phyloP scores from a whole-genome alignment of 30 jellyfish, hydroid and myxozoan species.

The Aurelia aurita complex sp. Pacific region DNA sequence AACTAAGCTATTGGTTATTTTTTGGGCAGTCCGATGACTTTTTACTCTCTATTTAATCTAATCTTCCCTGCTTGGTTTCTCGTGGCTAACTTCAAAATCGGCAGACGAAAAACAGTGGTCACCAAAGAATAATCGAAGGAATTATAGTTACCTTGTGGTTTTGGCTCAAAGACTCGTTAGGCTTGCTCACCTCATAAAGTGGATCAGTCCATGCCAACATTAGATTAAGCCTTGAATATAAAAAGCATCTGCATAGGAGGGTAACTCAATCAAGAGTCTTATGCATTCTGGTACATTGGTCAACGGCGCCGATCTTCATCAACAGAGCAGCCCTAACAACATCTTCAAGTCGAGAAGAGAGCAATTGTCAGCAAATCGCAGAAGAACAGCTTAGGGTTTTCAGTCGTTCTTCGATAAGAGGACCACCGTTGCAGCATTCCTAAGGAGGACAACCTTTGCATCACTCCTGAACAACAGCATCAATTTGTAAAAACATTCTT shows the following conservation, averaged over 20 bases:
- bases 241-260: slow-evolving; percentile 13
- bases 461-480: too few species aligned
- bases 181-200: slow-evolving; percentile 45
- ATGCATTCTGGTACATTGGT: too few species aligned
- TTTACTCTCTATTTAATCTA: slow-evolving; percentile 19
- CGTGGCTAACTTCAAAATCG: slow-evolving; percentile 45
- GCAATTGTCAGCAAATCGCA: too few species aligned
- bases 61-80: slow-evolving; percentile 50
- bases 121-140: slow-evolving; percentile 31
- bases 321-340: too few species aligned
- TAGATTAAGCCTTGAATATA: slow-evolving; percentile 24
- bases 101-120: slow-evolving; percentile 64
- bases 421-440: too few species aligned
- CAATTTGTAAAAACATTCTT: too few species aligned
- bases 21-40: slow-evolving; percentile 16
- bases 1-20: background rate
- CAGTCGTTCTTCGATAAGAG: too few species aligned
- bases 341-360: too few species aligned
- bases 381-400: too few species aligned
- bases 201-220: slow-evolving; percentile 49
- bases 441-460: too few species aligned
- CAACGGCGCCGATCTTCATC: too few species aligned
- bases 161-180: slow-evolving; percentile 50
- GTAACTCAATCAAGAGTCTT: slow-evolving; percentile 3
- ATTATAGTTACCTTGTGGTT: slow-evolving; percentile 53